phyloP scores from a whole-genome alignment of 2,113 vertebrate species.

The Arvicanthis niloticus region DNA sequence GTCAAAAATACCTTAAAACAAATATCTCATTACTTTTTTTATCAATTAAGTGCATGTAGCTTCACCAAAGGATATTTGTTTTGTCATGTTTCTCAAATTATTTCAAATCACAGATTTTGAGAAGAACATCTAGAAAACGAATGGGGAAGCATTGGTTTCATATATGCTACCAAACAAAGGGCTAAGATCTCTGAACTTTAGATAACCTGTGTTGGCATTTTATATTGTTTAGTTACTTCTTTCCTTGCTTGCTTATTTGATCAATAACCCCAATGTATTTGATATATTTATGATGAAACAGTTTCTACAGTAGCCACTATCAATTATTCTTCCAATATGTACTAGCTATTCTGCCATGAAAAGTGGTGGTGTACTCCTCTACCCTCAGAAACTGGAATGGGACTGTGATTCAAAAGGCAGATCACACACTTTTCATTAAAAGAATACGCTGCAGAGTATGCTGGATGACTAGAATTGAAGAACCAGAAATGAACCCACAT shows the following conservation, averaged over 20 bases:
- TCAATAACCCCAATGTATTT: neutral
- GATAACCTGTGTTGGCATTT: neutral
- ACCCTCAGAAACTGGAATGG: neutral
- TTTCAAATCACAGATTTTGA: neutral
- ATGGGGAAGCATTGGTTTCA: neutral
- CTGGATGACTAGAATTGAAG: no score
- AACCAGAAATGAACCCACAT: no score
- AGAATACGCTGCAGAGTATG: neutral
- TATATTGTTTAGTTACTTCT: neutral
- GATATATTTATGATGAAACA: neutral
- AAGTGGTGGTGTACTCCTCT: neutral
- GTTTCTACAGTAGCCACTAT: neutral
- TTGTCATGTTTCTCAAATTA: neutral
- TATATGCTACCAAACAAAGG: neutral
- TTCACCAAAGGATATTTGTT: constrained; percentile 19
- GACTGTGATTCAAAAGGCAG: neutral
- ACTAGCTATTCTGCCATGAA: neutral
- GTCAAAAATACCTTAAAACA: constrained; percentile 12
- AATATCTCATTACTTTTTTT: neutral
- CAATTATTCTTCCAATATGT: neutral
- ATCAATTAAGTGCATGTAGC: neutral
- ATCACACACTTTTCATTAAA: neutral
- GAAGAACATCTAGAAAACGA: constrained; percentile 14
- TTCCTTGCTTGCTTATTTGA: neutral
- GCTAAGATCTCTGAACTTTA: neutral